Base-by-base conservation (phyloP, 2,797 vertebrate species). In the Antennarius maculatus region DNA sequence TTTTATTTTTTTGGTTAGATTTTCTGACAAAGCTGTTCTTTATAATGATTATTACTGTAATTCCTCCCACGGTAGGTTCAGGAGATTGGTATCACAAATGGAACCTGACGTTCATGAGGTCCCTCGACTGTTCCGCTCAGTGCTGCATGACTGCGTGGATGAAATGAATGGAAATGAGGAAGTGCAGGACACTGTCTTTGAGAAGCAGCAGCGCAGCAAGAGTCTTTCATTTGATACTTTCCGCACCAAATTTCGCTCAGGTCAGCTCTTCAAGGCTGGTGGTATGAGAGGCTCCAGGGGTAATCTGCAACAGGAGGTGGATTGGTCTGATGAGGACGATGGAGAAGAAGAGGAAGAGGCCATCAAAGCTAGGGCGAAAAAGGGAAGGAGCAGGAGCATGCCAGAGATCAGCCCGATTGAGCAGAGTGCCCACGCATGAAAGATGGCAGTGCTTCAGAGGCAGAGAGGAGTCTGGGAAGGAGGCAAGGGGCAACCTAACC, bases 331-430 rank as follows among this genome's bases (percentile, higher is more conserved):
- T 2, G 93, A 92, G 7, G 92, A 92, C 18, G 86, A 88, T 1
- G 85, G 50, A 61, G 90, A 88, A 41, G 86, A 59, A n/a, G 85
- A 88, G 37, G 87, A 80, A 8, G 91, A 89, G 31, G 73, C 63
- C 41, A 76, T 84, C 5, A 83, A 81, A 34, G 80, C 65, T 74
- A 81, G 90, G 42, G 69, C 82, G 0, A 91, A 86, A 66, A 94
- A 86, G 76, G 91, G 89, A 37, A 86, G 93, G 66, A 95, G 94
- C 79, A 91, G 42, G 60, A 95, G 94, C 83, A 93, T 95, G 94
- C 94, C 94, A 23, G 93, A 94, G 18, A 94, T 95, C 52, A 87
- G 77, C 37, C 92, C 92, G 1, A 17, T 91, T 15, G 92, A 93
- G 76, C 88, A 93, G 67, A 89, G 87, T 10, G 79, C 90, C 17